Conservation (phyloP, 2,888 invertebrate species). For the Aphodius granarius region DNA sequence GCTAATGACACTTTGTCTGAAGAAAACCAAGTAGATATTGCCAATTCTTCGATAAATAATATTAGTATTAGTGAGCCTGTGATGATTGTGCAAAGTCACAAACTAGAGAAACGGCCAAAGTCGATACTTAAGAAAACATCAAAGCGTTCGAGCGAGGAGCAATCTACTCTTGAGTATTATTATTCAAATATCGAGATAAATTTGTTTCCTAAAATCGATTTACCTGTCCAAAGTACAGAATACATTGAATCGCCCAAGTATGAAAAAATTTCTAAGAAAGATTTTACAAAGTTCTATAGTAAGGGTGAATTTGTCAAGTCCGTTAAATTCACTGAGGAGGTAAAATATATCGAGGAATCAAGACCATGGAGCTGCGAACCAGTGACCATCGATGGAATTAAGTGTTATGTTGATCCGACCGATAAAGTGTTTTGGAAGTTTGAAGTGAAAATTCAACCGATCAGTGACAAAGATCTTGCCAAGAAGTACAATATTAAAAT, state of each 20-base stretch:
- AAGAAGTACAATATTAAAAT: not conserved
- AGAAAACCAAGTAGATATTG: not conserved
- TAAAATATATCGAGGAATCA: not conserved
- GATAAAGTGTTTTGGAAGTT: conserved; percentile 7
- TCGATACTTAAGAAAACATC: not conserved
- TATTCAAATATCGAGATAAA: not conserved
- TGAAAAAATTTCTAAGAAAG: not conserved
- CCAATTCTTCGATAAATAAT: not conserved
- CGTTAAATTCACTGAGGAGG: not conserved
- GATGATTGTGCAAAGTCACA: not conserved
- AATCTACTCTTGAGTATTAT: not conserved
- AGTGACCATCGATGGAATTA: conserved; percentile 18
- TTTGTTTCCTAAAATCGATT: not conserved
- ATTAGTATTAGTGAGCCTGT: not conserved
- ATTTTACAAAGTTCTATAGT: not conserved
- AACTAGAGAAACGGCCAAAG: not conserved
- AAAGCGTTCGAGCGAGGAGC: not conserved
- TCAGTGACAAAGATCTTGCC: not conserved
- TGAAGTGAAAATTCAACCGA: not conserved
- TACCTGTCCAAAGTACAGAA: not conserved
- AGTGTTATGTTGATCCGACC: conserved; percentile 21
- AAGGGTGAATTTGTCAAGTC: not conserved
- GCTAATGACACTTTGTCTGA: too few species aligned
- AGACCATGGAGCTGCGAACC: not conserved
- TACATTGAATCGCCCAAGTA: not conserved